phyloP scores from a whole-genome alignment of 2,797 vertebrate genomes.

The Meriones psammophilus region DNA sequence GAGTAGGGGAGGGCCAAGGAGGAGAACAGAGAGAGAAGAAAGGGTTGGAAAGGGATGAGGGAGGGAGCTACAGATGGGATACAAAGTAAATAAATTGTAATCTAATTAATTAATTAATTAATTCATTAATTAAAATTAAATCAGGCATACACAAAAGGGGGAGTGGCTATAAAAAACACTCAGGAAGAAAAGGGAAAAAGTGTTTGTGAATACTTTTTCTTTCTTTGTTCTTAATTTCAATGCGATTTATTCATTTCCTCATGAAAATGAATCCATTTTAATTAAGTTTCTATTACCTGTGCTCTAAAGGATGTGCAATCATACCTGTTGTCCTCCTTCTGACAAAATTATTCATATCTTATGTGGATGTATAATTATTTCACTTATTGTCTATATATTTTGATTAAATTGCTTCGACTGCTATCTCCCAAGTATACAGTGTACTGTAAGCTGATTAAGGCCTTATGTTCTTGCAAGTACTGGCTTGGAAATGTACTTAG shows the following conservation, averaged over 20 bases:
- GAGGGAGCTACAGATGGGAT: too few relatives aligned
- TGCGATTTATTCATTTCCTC: not conserved
- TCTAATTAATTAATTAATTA: too few relatives aligned
- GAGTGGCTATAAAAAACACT: too few relatives aligned
- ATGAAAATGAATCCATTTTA: conserved; percentile 36
- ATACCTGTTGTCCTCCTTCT: not conserved
- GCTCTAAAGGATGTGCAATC: not conserved
- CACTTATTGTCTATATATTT: not conserved
- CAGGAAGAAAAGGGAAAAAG: too few relatives aligned
- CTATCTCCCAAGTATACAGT: not conserved
- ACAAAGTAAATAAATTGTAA: too few relatives aligned
- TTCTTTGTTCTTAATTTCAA: too few relatives aligned
- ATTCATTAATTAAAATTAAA: too few relatives aligned
- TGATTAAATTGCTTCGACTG: not conserved
- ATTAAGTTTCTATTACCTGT: conserved; percentile 39
- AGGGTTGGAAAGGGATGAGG: too few relatives aligned
- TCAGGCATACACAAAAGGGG: too few relatives aligned
- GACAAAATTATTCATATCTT: conserved; percentile 20
- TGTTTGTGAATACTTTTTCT: too few relatives aligned
- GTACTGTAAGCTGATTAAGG: not conserved
- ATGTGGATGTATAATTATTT: conserved; percentile 38
- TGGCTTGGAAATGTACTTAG: not conserved
- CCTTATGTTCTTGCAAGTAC: not conserved
- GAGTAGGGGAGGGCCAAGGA: too few relatives aligned
- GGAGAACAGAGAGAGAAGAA: too few relatives aligned